These are phyloP conservation scores for Eupsittula cactorum DNA, from an alignment of 2,113 vertebrate species.

Conservation along the genomic window DNA sequence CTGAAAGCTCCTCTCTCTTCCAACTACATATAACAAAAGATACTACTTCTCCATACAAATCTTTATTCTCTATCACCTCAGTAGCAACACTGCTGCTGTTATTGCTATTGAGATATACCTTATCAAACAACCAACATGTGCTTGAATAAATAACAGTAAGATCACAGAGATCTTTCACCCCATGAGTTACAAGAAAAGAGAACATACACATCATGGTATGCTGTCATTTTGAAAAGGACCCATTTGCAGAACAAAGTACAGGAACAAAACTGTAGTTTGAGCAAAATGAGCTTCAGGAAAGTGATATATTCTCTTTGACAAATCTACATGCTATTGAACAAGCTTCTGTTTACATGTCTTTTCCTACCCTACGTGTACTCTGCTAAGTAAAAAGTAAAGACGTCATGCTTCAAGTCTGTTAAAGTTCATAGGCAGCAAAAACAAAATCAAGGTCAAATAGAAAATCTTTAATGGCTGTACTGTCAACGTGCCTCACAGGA, in stretches of 20 bases:
- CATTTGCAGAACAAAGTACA: conserved; percentile 43
- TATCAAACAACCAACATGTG: background rate
- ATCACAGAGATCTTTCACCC: background rate
- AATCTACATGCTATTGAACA: background rate
- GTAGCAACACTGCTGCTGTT: background rate
- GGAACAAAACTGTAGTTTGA: background rate
- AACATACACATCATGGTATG: background rate
- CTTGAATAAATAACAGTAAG: background rate
- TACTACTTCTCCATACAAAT: background rate
- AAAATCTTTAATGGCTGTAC: conserved; percentile 41
- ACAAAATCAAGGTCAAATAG: conserved; percentile 63
- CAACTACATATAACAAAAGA: background rate
- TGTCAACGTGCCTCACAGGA: background rate
- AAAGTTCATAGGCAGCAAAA: conserved; percentile 51
- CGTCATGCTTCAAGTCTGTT: conserved; percentile 37
- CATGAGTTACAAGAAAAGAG: conserved; percentile 4
- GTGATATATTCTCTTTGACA: background rate
- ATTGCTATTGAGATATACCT: background rate
- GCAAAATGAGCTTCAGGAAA: background rate
- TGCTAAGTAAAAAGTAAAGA: conserved; percentile 48
- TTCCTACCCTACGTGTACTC: background rate
- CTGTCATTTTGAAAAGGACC: conserved; percentile 5
- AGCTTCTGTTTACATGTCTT: conserved; percentile 13
- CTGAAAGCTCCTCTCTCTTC: background rate
- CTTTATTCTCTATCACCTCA: background rate